phyloP scores from a whole-genome alignment of 1,140 invertebrate genomes.

The Caenorhabditis elegans region WBcel235 BX284605.5:11834501-11835000 shows the following conservation, averaged over 20 bases:
- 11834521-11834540: background rate
- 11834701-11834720: background rate
- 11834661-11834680: background rate
- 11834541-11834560: background rate
- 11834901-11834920: background rate
- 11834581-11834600: background rate
- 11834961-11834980: slow-evolving; percentile 24
- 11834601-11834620: too few relatives aligned
- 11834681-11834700: slow-evolving; percentile 15
- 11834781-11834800: background rate
- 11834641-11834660: background rate
- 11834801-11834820: background rate
- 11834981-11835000: slow-evolving; percentile 9
- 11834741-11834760: background rate
- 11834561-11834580: slow-evolving; percentile 1
- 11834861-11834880: slow-evolving; percentile 10
- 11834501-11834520: background rate
- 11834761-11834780: slow-evolving; percentile 11
- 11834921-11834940: slow-evolving; percentile 31
- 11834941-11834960: slow-evolving; percentile 22
- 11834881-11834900: background rate
- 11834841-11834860: background rate
- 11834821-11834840: background rate
- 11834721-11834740: background rate
- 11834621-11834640: background rate